phyloP scores from a whole-genome alignment of 92 coral and sea anemone genomes.

The Actinostola sp. region DNA sequence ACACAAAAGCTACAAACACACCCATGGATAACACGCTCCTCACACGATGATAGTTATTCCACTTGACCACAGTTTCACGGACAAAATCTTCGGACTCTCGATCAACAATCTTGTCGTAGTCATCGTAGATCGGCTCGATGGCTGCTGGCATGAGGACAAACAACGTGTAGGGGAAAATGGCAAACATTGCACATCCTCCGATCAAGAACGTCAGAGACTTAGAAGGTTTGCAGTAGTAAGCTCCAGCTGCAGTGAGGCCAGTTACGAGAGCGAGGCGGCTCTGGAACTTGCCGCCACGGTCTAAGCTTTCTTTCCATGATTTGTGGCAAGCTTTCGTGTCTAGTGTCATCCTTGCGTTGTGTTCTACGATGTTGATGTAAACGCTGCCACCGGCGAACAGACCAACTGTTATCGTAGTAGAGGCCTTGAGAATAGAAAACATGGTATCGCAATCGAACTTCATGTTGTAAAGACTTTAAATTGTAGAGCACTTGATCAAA shows the following conservation, averaged over 20 bases:
- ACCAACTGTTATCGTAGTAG: constrained; percentile 64
- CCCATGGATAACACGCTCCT: constrained; percentile 61
- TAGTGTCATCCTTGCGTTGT: constrained; percentile 74
- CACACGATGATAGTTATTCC: constrained; percentile 75
- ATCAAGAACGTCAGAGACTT: constrained; percentile 66
- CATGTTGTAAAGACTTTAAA: constrained; percentile 36
- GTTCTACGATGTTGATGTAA: constrained; percentile 73
- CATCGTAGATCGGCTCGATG: constrained; percentile 84
- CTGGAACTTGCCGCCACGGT: constrained; percentile 60
- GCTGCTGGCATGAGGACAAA: constrained; percentile 75
- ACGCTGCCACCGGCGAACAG: constrained; percentile 71
- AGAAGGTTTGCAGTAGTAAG: constrained; percentile 68
- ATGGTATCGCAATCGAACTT: constrained; percentile 69
- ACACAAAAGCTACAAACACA: constrained; percentile 64
- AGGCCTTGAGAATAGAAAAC: constrained; percentile 58
- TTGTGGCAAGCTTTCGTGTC: constrained; percentile 66
- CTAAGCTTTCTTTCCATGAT: constrained; percentile 62
- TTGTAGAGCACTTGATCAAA: no score
- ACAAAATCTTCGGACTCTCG: constrained; percentile 75
- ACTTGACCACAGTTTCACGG: constrained; percentile 67
- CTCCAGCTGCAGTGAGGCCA: constrained; percentile 60
- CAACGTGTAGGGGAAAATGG: constrained; percentile 70
- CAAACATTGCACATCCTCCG: constrained; percentile 62
- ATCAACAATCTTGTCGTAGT: constrained; percentile 56
- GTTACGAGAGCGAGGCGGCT: constrained; percentile 59